Base-by-base conservation (phyloP, 2,888 invertebrate species). In the Calliopum simillimum region DNA sequence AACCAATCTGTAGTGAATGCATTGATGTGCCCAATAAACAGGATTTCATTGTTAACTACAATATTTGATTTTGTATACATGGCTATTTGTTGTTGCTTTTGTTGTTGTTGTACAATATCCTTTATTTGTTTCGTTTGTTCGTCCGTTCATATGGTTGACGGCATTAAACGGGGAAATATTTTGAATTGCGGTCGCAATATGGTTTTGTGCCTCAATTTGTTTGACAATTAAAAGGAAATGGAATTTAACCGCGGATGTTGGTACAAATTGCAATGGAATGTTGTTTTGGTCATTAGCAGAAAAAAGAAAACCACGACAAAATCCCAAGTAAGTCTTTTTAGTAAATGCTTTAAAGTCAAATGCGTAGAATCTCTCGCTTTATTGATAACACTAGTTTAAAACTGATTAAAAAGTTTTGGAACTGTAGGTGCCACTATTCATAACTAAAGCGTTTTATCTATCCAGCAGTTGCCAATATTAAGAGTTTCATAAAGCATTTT, bases 171-270 rank as follows among this genome's bases (percentile, higher is more conserved):
- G 59, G n/a, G 41, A 49, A 47, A 68, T 68, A 68, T 58, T n/a
- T 68, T 62, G 49, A 49, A 58, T 68, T 68, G 67, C 49, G 67
- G 67, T 59, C 51, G 49, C 41, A 41, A 43, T 41, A 51, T 6
- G 41, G 41, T 65, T 46, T 47, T 23, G 46, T 43, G 49, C 61
- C 64, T 59, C 70, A 68, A 68, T 70, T 70, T 62, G 64, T 66
- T 70, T 33, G 65, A 71, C 63, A 71, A 69, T 71, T 73, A 71
- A 73, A 59, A 70, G 70, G 68, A 65, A 73, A 73, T 69, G 68
- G 58, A 58, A 68, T 64, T 68, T 55, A 44, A 70, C 69, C 72
- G 64, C 70, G 64, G 56, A 70, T 70, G 58, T 64, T 53, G 59
- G 44, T 41, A 47, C n/a, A n/a, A n/a, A n/a, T 49, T 63, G 62